Evolutionary conservation across 2,888 invertebrate genomes (phyloP).

Genomic region (Dynastes grantii): DNA sequence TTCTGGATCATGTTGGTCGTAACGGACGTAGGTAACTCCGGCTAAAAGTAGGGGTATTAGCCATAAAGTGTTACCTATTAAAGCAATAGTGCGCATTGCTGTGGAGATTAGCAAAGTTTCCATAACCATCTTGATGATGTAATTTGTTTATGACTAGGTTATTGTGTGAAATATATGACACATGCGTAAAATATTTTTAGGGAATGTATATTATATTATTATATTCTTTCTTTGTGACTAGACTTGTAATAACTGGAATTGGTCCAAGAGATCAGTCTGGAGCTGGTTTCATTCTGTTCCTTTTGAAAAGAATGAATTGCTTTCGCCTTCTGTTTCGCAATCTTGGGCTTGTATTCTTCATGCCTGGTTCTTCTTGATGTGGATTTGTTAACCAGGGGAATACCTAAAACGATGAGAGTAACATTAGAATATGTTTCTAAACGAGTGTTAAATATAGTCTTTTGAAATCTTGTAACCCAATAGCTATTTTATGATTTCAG

Average conservation of each 20-base stretch:
- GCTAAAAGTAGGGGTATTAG: constrained; percentile 87
- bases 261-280: constrained; percentile 13
- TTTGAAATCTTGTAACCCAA: no score
- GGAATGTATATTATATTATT: no score
- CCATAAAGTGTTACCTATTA: constrained; percentile 87
- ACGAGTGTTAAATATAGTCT: no score
- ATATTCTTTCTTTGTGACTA: constrained; percentile 19
- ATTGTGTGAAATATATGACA: background rate
- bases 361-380: background rate
- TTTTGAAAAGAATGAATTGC: background rate
- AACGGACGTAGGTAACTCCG: constrained; percentile 86
- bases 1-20: constrained; percentile 87
- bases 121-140: constrained; percentile 76
- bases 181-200: background rate
- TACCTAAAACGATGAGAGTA: background rate
- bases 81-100: constrained; percentile 83
- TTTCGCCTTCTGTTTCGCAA: constrained; percentile 6
- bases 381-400: constrained; percentile 25
- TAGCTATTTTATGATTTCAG: no score
- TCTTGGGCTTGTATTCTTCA: constrained; percentile 15
- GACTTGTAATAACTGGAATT: background rate
- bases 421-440: no score
- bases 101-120: constrained; percentile 84
- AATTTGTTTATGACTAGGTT: constrained; percentile 27
- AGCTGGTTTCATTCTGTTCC: constrained; percentile 41